Evolutionary conservation across 30 jellyfish, hydroid and myxozoan species (phyloP), one percentile per base, ranked within the genome.

Genomic region (Aurelia sp.): DNA sequence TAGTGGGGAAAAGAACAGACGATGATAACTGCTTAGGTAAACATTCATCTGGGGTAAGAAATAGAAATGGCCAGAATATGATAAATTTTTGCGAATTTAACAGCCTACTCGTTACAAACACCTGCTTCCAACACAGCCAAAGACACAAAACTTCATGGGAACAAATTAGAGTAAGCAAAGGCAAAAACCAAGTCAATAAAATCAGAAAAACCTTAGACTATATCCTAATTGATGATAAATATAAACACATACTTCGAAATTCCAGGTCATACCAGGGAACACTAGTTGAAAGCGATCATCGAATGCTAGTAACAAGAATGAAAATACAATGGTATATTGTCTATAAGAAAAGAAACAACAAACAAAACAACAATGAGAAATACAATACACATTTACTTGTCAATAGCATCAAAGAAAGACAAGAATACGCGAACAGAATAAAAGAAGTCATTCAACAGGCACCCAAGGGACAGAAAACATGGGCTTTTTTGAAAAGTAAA

Each of bases 111-210:
- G 81, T 70, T 70, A 35, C 81, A 70, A 31, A 70, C 19, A 70
- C 81, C 81, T 70, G 67, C 81, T 70, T 70, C 81, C 81, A 70
- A 70, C 81, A 70, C 81, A n/a, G n/a, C n/a, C n/a, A n/a, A n/a
- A n/a, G n/a, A n/a, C n/a, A n/a, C n/a, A n/a, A n/a, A n/a, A n/a
- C n/a, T n/a, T n/a, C n/a, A n/a, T n/a, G n/a, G n/a, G n/a, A n/a
- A n/a, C n/a, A n/a, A n/a, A n/a, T n/a, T 52, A 52, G 63, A 52
- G 63, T 52, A 70, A 18, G 13, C 81, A 70, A 70, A 70, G 69
- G 30, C 81, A 70, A 27, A 70, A 70, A 41, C 67, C 67, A 70
- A 70, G 63, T 70, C 81, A 70, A 70, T 70, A 70, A 74, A 74
- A 21, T 74, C 86, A 40, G 78, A 44, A 55, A 74, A 74, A 55